Conservation (phyloP, 2,113 vertebrate genomes). For the Tauraco erythrolophus region DNA sequence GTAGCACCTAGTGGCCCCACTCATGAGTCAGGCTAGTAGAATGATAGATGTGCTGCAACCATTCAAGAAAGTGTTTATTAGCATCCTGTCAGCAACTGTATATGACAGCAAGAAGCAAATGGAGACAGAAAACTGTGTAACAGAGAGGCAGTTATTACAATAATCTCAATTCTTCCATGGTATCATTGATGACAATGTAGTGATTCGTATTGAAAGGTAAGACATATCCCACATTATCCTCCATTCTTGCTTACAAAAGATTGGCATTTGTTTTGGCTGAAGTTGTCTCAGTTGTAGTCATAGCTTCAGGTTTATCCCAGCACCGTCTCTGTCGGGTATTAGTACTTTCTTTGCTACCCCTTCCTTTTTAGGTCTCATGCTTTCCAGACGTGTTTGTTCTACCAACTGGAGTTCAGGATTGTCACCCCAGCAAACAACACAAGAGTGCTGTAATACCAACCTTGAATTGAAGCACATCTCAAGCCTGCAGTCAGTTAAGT, state of each 20-base stretch:
- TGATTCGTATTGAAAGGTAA: background rate
- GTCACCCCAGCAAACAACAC: background rate
- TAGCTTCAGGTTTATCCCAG: background rate
- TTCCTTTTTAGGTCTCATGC: background rate
- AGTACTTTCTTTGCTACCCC: background rate
- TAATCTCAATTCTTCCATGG: background rate
- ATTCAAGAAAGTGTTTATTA: background rate
- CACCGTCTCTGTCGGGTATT: background rate
- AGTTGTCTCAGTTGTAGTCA: background rate
- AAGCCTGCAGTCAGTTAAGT: slow-evolving; percentile 7
- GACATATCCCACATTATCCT: background rate
- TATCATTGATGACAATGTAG: background rate
- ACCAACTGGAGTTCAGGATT: background rate
- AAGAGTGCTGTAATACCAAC: background rate
- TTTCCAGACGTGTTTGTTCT: background rate
- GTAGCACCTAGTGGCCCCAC: background rate
- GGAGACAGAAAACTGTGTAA: background rate
- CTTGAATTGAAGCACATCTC: background rate
- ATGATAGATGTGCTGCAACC: background rate
- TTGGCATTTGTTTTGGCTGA: background rate
- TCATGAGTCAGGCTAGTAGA: background rate
- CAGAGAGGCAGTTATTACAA: background rate
- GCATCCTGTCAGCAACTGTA: background rate
- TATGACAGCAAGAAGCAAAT: background rate
- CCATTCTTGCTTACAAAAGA: background rate